These are phyloP conservation scores for Exephanes ischioxanthus DNA, from an alignment of 2,888 invertebrate species.

Conservation along the genomic window DNA sequence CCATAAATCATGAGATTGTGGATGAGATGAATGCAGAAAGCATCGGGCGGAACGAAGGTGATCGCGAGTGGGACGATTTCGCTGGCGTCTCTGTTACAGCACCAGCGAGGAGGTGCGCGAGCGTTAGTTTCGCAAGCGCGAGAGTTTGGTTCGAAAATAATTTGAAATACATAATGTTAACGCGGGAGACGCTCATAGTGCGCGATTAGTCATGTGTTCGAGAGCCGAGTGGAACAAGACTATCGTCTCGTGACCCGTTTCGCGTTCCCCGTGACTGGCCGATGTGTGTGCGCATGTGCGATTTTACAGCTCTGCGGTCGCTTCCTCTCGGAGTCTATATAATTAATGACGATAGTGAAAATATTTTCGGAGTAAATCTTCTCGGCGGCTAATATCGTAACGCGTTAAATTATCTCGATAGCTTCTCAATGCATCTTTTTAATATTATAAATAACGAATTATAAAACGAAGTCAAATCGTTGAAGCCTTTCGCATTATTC, in stretches of 20 bases:
- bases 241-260: slow-evolving; percentile 34
- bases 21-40: not conserved
- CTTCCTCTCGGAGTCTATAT: slow-evolving; percentile 22
- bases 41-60: not conserved
- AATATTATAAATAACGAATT: not conserved
- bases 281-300: slow-evolving; percentile 18
- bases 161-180: slow-evolving; percentile 29
- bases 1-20: not conserved
- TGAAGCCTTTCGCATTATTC: not conserved
- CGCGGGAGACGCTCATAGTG: not conserved
- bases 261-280: slow-evolving; percentile 26
- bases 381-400: not conserved
- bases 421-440: not conserved
- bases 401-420: slow-evolving; percentile 2
- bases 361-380: slow-evolving; percentile 53
- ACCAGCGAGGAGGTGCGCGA: not conserved
- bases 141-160: slow-evolving; percentile 34
- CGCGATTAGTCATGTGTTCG: slow-evolving; percentile 48
- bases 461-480: not conserved
- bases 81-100: slow-evolving; percentile 23
- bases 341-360: slow-evolving; percentile 36
- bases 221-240: slow-evolving; percentile 38
- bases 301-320: slow-evolving; percentile 2
- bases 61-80: slow-evolving; percentile 1
- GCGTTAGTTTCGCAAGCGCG: slow-evolving; percentile 25